phyloP scores from a whole-genome alignment of 2,888 invertebrate species.

The Copidosoma aretas region DNA sequence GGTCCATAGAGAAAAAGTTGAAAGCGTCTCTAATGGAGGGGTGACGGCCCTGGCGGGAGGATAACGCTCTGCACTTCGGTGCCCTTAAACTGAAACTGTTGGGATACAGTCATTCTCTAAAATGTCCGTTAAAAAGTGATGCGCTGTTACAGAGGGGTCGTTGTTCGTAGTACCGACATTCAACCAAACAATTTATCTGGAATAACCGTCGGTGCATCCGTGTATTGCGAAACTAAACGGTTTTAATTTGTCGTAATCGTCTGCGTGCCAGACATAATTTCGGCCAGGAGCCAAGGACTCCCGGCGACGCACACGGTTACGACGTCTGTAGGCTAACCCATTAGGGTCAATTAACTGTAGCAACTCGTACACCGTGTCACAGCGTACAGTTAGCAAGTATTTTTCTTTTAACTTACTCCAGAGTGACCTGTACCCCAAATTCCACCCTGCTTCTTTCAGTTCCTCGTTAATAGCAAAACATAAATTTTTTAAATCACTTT shows the following conservation, averaged over 20 bases:
- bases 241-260: constrained; percentile 41
- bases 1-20: constrained; percentile 6
- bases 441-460: neutral
- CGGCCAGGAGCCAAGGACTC: constrained; percentile 22
- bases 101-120: constrained; percentile 25
- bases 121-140: constrained; percentile 33
- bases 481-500: neutral
- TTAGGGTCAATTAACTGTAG: constrained; percentile 22
- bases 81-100: too few species aligned
- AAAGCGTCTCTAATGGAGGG: constrained; percentile 27
- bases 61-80: too few species aligned
- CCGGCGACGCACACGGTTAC: neutral
- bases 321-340: constrained; percentile 6
- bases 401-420: constrained; percentile 20
- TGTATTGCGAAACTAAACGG: constrained; percentile 37
- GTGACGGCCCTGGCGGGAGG: constrained; percentile 21
- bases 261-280: constrained; percentile 36
- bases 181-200: constrained; percentile 30
- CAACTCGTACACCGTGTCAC: constrained; percentile 21
- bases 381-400: constrained; percentile 7
- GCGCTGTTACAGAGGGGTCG: constrained; percentile 18
- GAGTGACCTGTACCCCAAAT: constrained; percentile 13
- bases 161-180: constrained; percentile 30
- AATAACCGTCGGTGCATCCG: constrained; percentile 38
- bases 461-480: neutral